These are phyloP conservation scores for Heteromurus nitidus DNA, from an alignment of 2,888 invertebrate species.

Conservation along the genomic window DNA sequence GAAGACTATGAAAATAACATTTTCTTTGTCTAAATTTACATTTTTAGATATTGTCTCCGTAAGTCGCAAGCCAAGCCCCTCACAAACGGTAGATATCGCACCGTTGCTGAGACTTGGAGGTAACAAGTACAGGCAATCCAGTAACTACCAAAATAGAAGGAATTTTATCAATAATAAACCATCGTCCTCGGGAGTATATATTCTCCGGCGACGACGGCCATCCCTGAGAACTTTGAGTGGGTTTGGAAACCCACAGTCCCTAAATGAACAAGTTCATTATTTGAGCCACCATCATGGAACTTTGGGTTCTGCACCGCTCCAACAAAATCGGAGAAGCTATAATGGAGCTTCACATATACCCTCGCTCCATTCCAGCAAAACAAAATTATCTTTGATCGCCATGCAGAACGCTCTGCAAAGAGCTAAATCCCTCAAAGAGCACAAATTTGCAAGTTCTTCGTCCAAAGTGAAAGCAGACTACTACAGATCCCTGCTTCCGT, in stretches of 20 bases:
- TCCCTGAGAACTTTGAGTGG: neutral
- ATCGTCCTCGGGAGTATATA: conserved; percentile 1
- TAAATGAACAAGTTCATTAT: neutral
- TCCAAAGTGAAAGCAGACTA: conserved; percentile 19
- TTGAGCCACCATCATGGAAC: neutral
- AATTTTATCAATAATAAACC: neutral
- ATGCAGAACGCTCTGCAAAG: conserved; percentile 13
- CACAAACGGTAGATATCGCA: conserved; percentile 50
- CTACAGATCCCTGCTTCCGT: conserved; percentile 24
- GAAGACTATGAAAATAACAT: neutral
- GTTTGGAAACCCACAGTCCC: neutral
- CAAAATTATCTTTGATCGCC: conserved; percentile 27
- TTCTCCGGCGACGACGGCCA: conserved; percentile 26
- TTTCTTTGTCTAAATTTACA: neutral
- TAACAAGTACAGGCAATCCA: neutral
- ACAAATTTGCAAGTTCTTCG: neutral
- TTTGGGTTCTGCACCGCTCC: neutral
- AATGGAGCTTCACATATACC: neutral
- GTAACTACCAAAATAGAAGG: too few relatives aligned
- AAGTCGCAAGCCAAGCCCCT: conserved; percentile 4
- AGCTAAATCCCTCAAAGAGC: conserved; percentile 21
- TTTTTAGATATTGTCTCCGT: conserved; percentile 44
- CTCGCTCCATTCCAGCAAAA: conserved; percentile 6
- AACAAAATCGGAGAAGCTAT: conserved; percentile 26
- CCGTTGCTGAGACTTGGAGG: conserved; percentile 19